Evolutionary conservation across 2,113 vertebrate species (phyloP), one percentile per base, ranked within the genome.

Genomic region (Nothoprocta pentlandii): DNA sequence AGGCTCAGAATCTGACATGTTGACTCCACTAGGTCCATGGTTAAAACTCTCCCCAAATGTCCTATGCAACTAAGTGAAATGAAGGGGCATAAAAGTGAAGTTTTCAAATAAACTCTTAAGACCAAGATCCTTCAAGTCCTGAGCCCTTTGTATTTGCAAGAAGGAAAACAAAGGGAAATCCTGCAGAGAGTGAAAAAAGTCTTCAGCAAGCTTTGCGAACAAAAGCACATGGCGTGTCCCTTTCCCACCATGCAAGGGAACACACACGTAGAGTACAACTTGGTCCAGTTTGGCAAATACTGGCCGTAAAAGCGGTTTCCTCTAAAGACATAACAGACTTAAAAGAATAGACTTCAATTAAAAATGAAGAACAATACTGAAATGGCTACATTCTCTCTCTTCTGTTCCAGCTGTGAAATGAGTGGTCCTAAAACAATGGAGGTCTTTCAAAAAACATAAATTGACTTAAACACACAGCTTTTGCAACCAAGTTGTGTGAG

Each of bases 391-490:
- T 9, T 9, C 12, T 32, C 77, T 76, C 59, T 76, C 59, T 61
- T 54, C 42, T 73, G 74, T 76, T n/a, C 39, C 76, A 94, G 32
- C 41, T 89, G 69, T 59, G 44, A 62, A 39, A 90, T 78, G 47
- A 90, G 30, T 51, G 39, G 75, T 90, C 79, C 51, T 93, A 74
- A 95, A 96, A 93, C 73, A 95, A 91, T 74, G 61, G 58, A 66
- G 51, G 51, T 74, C 54, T 90, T 87, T 69, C 12, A 88, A 94
- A 68, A 54, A 23, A 49, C 62, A 54, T 12, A 79, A 88, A 92
- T 56, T 59, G 59, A 86, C 42, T 94, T 93, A 92, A 95, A 94
- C 59, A 89, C 42, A 75, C 12, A 87, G 53, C 68, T 95, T 89
- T 64, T 91, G 75, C 79, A 96, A 90, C 12, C 12, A 88, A 1